phyloP scores from a whole-genome alignment of 2,888 invertebrate genomes.

The Cephonodes hylas region DNA sequence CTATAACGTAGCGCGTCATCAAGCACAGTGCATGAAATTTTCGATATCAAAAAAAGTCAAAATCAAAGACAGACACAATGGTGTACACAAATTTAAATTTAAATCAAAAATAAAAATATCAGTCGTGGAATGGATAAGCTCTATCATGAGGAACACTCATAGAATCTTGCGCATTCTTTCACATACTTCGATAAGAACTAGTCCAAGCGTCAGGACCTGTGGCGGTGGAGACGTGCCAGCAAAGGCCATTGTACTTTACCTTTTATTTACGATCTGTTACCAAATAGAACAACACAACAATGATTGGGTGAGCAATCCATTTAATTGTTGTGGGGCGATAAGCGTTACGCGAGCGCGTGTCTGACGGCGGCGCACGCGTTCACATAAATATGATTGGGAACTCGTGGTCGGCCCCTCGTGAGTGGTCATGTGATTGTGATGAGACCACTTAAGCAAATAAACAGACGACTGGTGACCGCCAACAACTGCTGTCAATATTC shows the following conservation, averaged over 20 bases:
- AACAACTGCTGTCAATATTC: constrained; percentile 55
- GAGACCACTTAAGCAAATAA: constrained; percentile 79
- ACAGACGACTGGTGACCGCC: constrained; percentile 52
- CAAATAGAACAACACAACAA: constrained; percentile 42
- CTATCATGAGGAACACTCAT: too few relatives aligned
- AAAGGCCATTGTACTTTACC: constrained; percentile 58
- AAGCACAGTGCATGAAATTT: too few relatives aligned
- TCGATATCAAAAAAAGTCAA: too few relatives aligned
- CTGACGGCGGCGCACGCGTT: constrained; percentile 41
- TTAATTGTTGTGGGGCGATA: constrained; percentile 54
- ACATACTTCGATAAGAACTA: neutral
- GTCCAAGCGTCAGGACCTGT: neutral
- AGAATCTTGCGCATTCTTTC: neutral
- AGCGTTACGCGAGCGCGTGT: constrained; percentile 45
- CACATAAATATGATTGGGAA: constrained; percentile 59
- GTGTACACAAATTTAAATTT: too few relatives aligned
- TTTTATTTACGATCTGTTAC: constrained; percentile 48
- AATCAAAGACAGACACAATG: too few relatives aligned
- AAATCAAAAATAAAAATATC: too few relatives aligned
- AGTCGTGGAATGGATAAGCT: too few relatives aligned
- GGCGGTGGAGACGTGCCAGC: constrained; percentile 9
- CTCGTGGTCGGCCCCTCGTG: constrained; percentile 70
- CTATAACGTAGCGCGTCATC: too few relatives aligned
- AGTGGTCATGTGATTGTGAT: constrained; percentile 76
- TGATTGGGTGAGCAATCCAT: constrained; percentile 53